Percentiles rank a stretch among this genome's conserved stretches.
Conservation (phyloP, 2,113 vertebrate genomes). For the Daubentonia madagascariensis region DNA sequence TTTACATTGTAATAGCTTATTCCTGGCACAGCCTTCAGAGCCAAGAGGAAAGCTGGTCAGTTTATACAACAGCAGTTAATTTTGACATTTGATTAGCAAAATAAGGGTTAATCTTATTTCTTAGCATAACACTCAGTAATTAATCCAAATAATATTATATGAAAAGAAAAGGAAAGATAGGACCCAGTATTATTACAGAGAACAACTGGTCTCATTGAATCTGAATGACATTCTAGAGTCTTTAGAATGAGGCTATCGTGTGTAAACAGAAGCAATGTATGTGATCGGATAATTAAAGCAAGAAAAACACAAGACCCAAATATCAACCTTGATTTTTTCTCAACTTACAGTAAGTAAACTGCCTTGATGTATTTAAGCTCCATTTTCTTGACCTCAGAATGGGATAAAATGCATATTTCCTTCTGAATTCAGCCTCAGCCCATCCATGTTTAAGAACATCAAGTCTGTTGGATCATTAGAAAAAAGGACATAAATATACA, state of each 20-base stretch:
- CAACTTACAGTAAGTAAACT: background rate
- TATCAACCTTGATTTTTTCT: background rate
- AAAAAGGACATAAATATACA: background rate
- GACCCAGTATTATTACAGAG: background rate
- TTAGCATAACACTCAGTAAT: background rate
- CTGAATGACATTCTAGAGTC: background rate
- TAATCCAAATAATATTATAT: background rate
- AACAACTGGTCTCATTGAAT: background rate
- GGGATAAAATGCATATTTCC: background rate
- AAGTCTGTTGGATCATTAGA: background rate
- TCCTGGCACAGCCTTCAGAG: conserved; percentile 25
- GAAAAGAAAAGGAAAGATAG: background rate
- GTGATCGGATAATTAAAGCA: background rate
- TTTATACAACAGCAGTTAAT: conserved; percentile 40
- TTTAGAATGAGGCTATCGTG: background rate
- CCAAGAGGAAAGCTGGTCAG: conserved; percentile 51
- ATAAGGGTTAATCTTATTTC: conserved; percentile 35
- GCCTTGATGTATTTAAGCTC: background rate
- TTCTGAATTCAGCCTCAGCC: background rate
- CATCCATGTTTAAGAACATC: background rate
- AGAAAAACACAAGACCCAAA: background rate
- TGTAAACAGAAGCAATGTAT: background rate
- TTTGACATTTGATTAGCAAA: conserved; percentile 43
- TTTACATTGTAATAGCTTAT: conserved; percentile 49
- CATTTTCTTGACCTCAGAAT: background rate